Percentiles rank a stretch among this genome's conserved stretches.
phyloP scores from a whole-genome alignment of 2,797 vertebrate species.

The Tympanoctomys barrerae region DNA sequence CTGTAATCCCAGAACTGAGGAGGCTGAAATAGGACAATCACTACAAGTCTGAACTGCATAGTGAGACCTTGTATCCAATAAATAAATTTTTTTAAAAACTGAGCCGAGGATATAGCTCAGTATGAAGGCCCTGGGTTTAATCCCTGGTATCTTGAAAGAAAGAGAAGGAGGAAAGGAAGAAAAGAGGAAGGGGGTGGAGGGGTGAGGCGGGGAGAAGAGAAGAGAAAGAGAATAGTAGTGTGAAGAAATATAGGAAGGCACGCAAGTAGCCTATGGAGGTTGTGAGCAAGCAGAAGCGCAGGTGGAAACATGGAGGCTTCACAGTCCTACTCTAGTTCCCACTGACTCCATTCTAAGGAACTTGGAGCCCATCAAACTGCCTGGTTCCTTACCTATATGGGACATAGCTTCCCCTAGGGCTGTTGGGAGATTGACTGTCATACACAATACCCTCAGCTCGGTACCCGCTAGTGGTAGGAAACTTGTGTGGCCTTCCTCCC shows the following conservation, averaged over 20 bases:
- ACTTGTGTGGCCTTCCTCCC: neutral
- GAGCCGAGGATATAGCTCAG: neutral
- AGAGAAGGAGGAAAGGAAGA: neutral
- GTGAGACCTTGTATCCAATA: neutral
- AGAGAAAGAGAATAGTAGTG: neutral
- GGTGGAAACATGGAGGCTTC: neutral
- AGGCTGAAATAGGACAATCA: too few species aligned
- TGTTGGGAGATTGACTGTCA: neutral
- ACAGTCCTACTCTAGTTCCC: neutral
- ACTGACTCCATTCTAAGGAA: neutral
- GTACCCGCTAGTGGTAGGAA: neutral
- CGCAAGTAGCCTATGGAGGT: neutral
- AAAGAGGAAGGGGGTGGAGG: neutral
- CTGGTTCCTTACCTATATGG: neutral
- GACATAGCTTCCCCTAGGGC: neutral
- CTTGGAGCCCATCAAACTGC: neutral
- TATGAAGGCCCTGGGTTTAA: neutral
- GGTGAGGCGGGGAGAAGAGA: neutral
- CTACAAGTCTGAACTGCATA: too few species aligned
- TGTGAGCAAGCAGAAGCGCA: neutral
- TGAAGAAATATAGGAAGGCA: neutral
- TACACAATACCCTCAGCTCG: neutral
- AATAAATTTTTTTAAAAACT: neutral
- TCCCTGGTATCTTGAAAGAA: neutral
- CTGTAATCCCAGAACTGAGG: too few species aligned